phyloP scores from a whole-genome alignment of 2,113 vertebrate genomes.

The Myrmecobius fasciatus region DNA sequence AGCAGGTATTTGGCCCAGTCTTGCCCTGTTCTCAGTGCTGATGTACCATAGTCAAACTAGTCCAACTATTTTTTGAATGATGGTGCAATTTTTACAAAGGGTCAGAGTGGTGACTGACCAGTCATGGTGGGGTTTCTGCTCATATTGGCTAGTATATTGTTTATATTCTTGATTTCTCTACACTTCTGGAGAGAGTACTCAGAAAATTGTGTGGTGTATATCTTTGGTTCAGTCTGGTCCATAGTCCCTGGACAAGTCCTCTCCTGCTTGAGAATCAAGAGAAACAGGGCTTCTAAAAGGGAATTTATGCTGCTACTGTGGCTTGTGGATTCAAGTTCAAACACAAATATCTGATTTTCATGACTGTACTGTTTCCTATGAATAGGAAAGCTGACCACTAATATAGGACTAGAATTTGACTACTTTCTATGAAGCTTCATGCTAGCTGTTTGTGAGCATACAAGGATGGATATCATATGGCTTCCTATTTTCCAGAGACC shows the following conservation, averaged over 20 bases:
- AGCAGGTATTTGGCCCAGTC: background rate
- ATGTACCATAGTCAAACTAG: background rate
- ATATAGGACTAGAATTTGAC: background rate
- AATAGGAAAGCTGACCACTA: background rate
- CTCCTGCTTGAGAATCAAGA: background rate
- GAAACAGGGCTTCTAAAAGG: background rate
- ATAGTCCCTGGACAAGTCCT: background rate
- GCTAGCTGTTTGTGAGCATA: too few species aligned
- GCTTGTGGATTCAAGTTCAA: background rate
- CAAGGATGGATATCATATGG: background rate
- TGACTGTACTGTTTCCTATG: background rate
- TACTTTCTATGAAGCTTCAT: background rate
- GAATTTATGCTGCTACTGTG: background rate
- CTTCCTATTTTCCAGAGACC: background rate
- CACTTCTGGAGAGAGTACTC: background rate
- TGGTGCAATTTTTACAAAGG: background rate
- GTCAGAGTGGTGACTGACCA: background rate
- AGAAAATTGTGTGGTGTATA: background rate
- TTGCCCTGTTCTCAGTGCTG: background rate
- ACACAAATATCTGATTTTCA: background rate
- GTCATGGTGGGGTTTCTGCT: background rate
- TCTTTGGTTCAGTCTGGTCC: background rate
- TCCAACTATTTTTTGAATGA: background rate
- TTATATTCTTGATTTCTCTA: background rate
- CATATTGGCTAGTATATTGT: background rate